Base-by-base conservation (phyloP, 2,113 vertebrate species). In the Crotalus horridus region DNA sequence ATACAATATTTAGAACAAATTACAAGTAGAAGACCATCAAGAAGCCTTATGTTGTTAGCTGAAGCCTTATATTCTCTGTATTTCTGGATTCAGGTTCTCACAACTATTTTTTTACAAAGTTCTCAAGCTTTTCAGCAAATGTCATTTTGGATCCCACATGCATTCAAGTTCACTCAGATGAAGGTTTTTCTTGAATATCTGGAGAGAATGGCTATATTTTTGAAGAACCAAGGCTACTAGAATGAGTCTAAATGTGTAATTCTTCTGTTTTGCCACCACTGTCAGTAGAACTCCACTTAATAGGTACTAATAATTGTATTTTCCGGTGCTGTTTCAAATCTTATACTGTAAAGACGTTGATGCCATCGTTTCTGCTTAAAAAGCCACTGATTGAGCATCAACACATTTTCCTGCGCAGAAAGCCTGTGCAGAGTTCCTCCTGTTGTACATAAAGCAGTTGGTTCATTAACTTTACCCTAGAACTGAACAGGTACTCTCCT, bases 201-300 rank as follows among this genome's bases (percentile, higher is more conserved):
- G 48, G 46, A 81, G 6, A 33, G 23, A 48, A 54, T 58, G 20
- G 13, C 24, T 92, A 7, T 55, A 43, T 81, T 92, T 89, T 29
- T 13, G 26, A 81, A 56, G 64, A 58, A 12, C 24, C 61, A 46
- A 48, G 39, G 48, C 56, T 69, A 88, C 23, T 39, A 90, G 17
- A 39, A 74, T 26, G 29, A 54, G 21, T 13, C 13, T 74, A 58
- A 24, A 1, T 88, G 87, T 94, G n/a, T 93, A 87, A 89, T 95
- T 96, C 24, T 89, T 13, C 3, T 89, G 92, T 93, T 90, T 59
- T 64, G 56, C 90, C 17, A 90, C 85, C 85, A 7, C 33, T 96
- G 43, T 95, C 48, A 94, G 39, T 87, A 94, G 4, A 93, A 11
- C 12, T 8, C 10, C 92, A 10, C 0, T 12, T 46, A 94, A 48